These are phyloP conservation scores for Nomada hirtipes DNA, from an alignment of 2,888 invertebrate genomes.

Conservation along the genomic window DNA sequence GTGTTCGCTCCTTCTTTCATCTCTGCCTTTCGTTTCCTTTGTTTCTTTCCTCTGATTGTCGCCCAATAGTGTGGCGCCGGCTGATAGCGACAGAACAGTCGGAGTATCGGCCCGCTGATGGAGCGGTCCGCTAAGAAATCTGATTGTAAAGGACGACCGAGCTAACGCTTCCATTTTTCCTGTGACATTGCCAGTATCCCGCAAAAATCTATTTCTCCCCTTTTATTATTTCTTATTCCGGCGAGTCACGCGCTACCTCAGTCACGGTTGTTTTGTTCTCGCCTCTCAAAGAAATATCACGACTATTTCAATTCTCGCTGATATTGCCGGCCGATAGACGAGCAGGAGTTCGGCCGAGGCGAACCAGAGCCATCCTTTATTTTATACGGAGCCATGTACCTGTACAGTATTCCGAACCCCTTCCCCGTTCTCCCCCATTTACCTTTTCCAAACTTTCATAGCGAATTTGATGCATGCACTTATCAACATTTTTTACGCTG, in stretches of 20 bases:
- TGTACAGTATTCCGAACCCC: conserved; percentile 38
- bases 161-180: conserved; percentile 77
- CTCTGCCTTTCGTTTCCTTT: conserved; percentile 52
- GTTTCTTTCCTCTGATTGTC: conserved; percentile 63
- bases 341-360: conserved; percentile 70
- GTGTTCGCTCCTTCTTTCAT: conserved; percentile 24
- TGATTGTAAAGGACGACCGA: conserved; percentile 78
- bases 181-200: conserved; percentile 58
- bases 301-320: conserved; percentile 82
- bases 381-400: conserved; percentile 68
- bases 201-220: conserved; percentile 68
- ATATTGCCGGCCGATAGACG: conserved; percentile 80
- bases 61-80: conserved; percentile 61
- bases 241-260: conserved; percentile 45
- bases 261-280: conserved; percentile 51
- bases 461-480: background rate
- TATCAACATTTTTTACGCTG: background rate
- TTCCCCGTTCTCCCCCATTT: background rate
- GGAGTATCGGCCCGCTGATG: conserved; percentile 71
- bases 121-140: conserved; percentile 76
- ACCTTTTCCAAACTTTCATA: background rate
- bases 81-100: conserved; percentile 68
- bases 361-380: conserved; percentile 74
- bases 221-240: conserved; percentile 71
- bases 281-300: conserved; percentile 78